A percentile compares a stretch with the other conserved stretches of the same genome.
These are phyloP conservation scores for Eurytoma adleriae DNA, from an alignment of 2,888 invertebrate species.

Conservation along the genomic window DNA sequence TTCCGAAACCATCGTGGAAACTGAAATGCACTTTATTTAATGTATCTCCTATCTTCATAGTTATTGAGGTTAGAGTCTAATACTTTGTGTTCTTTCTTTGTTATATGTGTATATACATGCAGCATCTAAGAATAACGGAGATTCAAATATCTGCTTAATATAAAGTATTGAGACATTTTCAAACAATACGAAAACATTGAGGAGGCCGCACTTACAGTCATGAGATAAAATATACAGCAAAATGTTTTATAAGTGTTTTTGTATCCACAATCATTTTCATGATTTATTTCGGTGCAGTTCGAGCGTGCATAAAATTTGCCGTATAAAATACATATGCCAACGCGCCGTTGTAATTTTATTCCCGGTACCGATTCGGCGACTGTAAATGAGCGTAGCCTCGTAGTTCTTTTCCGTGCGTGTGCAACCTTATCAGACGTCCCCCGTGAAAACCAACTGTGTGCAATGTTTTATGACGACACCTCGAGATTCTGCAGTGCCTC, in stretches of 20 bases:
- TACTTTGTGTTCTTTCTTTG: too few species aligned
- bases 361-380: constrained; percentile 30
- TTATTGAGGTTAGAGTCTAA: too few species aligned
- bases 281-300: constrained; percentile 40
- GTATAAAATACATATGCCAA: constrained; percentile 17
- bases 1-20: too few species aligned
- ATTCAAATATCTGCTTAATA: too few species aligned
- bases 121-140: not conserved
- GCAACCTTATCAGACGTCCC: constrained; percentile 46
- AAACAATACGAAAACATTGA: not conserved
- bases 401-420: not conserved
- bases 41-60: too few species aligned
- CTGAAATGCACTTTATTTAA: too few species aligned
- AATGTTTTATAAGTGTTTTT: constrained; percentile 27
- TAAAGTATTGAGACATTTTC: not conserved
- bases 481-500: constrained; percentile 37
- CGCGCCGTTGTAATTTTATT: constrained; percentile 48
- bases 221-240: constrained; percentile 14
- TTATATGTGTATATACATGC: too few species aligned
- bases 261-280: constrained; percentile 52
- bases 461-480: constrained; percentile 13
- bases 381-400: constrained; percentile 43
- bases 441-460: constrained; percentile 47
- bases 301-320: constrained; percentile 32
- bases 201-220: not conserved